These are phyloP conservation scores for Camponotus pennsylvanicus DNA, from an alignment of 1,140 invertebrate species.

Conservation along the genomic window DNA sequence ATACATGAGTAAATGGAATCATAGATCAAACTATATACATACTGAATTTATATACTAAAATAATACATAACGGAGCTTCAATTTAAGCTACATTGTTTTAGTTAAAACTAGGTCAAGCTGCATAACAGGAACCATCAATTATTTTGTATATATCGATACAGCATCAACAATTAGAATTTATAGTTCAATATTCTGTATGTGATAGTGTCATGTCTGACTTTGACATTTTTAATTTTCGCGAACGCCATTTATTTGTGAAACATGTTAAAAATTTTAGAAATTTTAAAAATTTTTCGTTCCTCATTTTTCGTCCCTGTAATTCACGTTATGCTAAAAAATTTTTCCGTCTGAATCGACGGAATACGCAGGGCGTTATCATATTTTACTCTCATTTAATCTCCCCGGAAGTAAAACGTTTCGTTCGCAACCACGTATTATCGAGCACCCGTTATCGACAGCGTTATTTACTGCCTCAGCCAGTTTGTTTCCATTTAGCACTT, in stretches of 20 bases:
- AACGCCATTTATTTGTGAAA: neutral
- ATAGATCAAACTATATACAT: neutral
- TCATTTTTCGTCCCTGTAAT: neutral
- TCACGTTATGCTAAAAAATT: neutral
- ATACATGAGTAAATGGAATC: neutral
- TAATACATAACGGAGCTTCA: constrained; percentile 17
- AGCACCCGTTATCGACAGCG: constrained; percentile 58
- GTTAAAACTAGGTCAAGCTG: neutral
- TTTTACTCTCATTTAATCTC: constrained; percentile 67
- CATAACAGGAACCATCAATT: constrained; percentile 19
- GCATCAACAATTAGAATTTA: constrained; percentile 14
- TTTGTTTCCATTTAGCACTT: constrained; percentile 56
- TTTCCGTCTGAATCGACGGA: constrained; percentile 19
- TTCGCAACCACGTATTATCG: constrained; percentile 59
- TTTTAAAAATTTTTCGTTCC: neutral
- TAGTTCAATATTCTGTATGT: neutral
- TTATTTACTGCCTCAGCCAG: constrained; percentile 58
- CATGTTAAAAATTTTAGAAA: neutral
- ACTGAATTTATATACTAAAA: neutral
- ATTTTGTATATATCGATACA: constrained; percentile 18
- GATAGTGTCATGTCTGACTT: neutral
- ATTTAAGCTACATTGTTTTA: constrained; percentile 26
- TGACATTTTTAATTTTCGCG: neutral
- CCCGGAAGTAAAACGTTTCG: constrained; percentile 52
- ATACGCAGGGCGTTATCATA: constrained; percentile 52